These are phyloP conservation scores for Drosophila serrata DNA, from an alignment of 1,140 invertebrate species.

Conservation along the genomic window DNA sequence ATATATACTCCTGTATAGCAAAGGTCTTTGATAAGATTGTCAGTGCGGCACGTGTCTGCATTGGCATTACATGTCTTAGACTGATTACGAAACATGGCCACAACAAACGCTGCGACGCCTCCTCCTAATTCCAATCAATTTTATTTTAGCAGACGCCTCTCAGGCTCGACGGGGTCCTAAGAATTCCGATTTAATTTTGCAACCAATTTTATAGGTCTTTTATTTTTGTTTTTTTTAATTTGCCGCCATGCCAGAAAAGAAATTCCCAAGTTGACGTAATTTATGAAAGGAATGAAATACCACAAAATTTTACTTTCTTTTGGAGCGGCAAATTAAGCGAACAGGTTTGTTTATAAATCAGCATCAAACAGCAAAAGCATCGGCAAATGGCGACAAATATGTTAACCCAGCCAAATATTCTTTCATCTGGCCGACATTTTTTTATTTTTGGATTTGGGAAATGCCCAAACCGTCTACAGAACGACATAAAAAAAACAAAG, in stretches of 20 bases:
- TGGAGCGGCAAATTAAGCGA: conserved; percentile 49
- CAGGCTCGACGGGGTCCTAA: background rate
- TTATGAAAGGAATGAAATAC: conserved; percentile 55
- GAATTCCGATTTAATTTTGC: conserved; percentile 15
- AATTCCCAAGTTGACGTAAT: conserved; percentile 45
- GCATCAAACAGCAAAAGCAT: conserved; percentile 16
- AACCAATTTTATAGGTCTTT: conserved; percentile 8
- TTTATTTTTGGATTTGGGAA: conserved; percentile 27
- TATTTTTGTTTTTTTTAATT: conserved; percentile 13
- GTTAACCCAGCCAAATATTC: conserved; percentile 35
- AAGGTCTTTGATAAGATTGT: conserved; percentile 26
- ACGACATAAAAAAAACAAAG: conserved; percentile 14
- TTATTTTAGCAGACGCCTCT: conserved; percentile 6
- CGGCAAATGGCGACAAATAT: conserved; percentile 64
- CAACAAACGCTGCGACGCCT: conserved; percentile 2
- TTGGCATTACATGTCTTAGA: conserved; percentile 45
- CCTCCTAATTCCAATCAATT: conserved; percentile 28
- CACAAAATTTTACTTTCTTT: conserved; percentile 71
- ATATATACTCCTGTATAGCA: background rate
- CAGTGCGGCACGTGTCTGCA: conserved; percentile 55
- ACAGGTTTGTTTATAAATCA: conserved; percentile 74
- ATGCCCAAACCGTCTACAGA: conserved; percentile 35
- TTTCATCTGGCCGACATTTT: conserved; percentile 57
- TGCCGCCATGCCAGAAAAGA: conserved; percentile 29
- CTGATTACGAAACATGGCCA: conserved; percentile 24